Evolutionary conservation across 2,888 invertebrate species (phyloP).

Genomic region (Philaethria dido): DNA sequence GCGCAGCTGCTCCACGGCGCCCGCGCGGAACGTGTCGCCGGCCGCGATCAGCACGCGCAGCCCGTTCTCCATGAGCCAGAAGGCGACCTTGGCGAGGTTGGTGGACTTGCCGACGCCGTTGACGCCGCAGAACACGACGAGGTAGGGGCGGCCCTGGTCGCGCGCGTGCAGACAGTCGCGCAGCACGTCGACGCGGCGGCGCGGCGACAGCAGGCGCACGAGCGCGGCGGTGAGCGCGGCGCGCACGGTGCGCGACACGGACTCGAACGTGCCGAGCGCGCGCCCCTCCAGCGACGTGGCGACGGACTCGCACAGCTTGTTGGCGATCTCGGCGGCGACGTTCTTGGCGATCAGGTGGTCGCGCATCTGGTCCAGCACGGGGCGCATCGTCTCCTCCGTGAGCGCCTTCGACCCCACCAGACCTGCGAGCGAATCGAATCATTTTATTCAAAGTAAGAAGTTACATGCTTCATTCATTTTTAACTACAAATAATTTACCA

Average conservation of each 20-base stretch:
- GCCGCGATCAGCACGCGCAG: constrained; percentile 98
- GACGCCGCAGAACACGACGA: constrained; percentile 98
- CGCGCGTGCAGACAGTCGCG: constrained; percentile 97
- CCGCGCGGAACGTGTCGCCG: constrained; percentile 99
- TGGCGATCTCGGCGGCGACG: constrained; percentile 97
- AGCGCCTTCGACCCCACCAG: constrained; percentile 96
- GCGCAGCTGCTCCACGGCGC: constrained; percentile 98
- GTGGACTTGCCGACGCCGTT: constrained; percentile 99
- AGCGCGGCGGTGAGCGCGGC: constrained; percentile 94
- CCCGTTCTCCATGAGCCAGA: constrained; percentile 99
- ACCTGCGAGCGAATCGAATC: too few relatives aligned
- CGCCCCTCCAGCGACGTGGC: constrained; percentile 93
- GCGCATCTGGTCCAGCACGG: constrained; percentile 95
- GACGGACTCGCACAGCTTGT: constrained; percentile 96
- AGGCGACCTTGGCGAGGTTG: constrained; percentile 99
- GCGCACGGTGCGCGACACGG: constrained; percentile 94
- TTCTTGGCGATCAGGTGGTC: constrained; percentile 99
- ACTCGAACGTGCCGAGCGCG: constrained; percentile 97
- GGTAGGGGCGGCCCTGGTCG: constrained; percentile 93
- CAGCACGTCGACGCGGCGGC: constrained; percentile 97
- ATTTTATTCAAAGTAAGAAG: too few relatives aligned
- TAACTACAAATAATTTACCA: too few relatives aligned
- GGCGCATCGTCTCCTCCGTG: constrained; percentile 90
- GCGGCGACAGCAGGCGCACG: constrained; percentile 97
- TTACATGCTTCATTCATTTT: too few relatives aligned